Evolutionary conservation across 2,113 vertebrate genomes (phyloP).

Genomic region (Chauna torquata): DNA sequence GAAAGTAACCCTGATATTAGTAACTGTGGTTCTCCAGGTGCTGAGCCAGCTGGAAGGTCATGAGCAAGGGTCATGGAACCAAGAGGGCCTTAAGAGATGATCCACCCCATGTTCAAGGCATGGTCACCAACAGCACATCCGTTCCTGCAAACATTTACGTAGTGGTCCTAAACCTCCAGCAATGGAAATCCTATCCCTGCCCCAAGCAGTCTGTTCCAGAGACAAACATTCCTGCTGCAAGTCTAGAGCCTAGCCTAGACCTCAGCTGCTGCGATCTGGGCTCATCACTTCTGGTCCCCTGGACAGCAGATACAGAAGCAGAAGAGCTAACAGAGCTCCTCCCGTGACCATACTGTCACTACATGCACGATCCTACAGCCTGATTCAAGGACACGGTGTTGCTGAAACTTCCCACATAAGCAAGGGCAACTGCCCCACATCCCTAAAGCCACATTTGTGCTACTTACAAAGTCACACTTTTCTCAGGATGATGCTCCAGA

Average conservation of each 20-base stretch:
- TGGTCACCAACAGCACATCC: neutral
- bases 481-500: neutral
- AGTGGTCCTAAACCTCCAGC: neutral
- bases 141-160: neutral
- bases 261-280: neutral
- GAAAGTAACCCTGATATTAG: neutral
- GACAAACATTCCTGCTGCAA: neutral
- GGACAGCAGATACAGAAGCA: neutral
- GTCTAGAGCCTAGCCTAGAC: neutral
- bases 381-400: neutral
- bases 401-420: neutral
- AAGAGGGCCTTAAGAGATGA: neutral
- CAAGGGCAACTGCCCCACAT: neutral
- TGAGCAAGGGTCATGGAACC: accelerated
- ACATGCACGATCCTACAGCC: neutral
- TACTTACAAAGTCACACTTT: neutral
- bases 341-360: neutral
- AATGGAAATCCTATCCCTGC: neutral
- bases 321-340: neutral
- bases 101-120: neutral
- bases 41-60: neutral
- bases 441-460: neutral
- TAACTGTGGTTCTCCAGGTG: neutral
- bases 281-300: neutral
- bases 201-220: neutral